Base-by-base conservation (phyloP, 2,797 vertebrate genomes). In the Furcifer pardalis region DNA sequence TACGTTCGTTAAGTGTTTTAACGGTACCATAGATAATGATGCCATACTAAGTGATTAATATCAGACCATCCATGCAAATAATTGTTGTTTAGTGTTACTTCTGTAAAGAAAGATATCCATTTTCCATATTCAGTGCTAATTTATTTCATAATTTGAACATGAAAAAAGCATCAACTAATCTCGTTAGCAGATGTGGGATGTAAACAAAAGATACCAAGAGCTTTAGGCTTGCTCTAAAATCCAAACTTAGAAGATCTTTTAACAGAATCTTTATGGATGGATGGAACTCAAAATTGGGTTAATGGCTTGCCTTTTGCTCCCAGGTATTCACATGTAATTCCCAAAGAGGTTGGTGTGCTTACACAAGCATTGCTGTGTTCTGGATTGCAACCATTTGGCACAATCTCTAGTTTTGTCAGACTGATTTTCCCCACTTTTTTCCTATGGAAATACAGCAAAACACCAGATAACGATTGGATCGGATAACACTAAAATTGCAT, bases 1-100 rank as follows among this genome's bases (percentile, higher is more conserved):
- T 79, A 72, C 7, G 87, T 73, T 37, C 37, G 81, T 90, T 86
- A 90, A 81, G 60, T 81, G 44, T 21, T 81, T 90, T 91, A 92
- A 82, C 5, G 0, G 49, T 13, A 5, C 44, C 46, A 44, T 3
- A 46, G 23, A 89, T 27, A 19, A 79, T 78, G 30, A 30, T 69
- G 32, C 42, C 60, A 13, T 79, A 4, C 21, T 83, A 60, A 27
- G 6, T 76, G 66, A 62, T 80, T 52, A 32, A 85, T 71, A 32
- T 68, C 37, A 89, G n/a, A 75, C 10, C 44, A 81, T 13, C 23
- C 81, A 19, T 0, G 0, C 13, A 40, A 6, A 62, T 66, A 46
- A 52, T n/a, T 8, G 73, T 27, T 68, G 4, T 32, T 83, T 65
- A 32, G 2, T 59, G 87, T 87, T 78, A 46, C 72, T 86, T n/a